A percentile compares a stretch with the other conserved stretches of the same genome.
Conservation (phyloP, 2,888 invertebrate genomes). For the Parnassius glacialis region DNA sequence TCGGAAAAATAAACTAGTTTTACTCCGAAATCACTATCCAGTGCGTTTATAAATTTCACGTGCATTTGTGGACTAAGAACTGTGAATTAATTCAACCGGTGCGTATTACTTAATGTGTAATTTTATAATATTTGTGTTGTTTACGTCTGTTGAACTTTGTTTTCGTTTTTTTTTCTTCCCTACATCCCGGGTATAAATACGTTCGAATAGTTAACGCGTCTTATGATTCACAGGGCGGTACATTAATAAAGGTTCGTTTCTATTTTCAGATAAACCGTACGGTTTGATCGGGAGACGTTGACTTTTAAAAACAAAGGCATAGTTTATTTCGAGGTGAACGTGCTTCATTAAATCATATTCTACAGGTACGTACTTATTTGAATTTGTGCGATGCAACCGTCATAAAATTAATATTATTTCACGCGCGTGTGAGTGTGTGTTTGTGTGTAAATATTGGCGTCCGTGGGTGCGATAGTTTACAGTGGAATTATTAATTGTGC, state of each 20-base stretch:
- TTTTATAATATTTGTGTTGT: slow-evolving; percentile 30
- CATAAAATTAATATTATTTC: slow-evolving; percentile 44
- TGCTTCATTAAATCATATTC: slow-evolving; percentile 59
- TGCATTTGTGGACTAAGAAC: slow-evolving; percentile 68
- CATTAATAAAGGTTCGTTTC: slow-evolving; percentile 73
- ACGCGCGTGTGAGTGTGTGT: slow-evolving; percentile 56
- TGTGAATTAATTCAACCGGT: slow-evolving; percentile 65
- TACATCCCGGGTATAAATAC: slow-evolving; percentile 58
- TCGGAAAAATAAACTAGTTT: slow-evolving; percentile 77
- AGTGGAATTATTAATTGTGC: slow-evolving; percentile 35
- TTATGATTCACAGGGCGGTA: slow-evolving; percentile 64
- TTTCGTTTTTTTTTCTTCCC: slow-evolving; percentile 50
- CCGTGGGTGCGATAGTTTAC: slow-evolving; percentile 41
- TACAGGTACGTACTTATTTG: slow-evolving; percentile 70
- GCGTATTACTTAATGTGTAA: slow-evolving; percentile 49
- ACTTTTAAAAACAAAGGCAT: slow-evolving; percentile 75
- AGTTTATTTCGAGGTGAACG: slow-evolving; percentile 73
- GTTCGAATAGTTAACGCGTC: slow-evolving; percentile 54
- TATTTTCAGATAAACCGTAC: slow-evolving; percentile 78
- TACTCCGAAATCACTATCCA: slow-evolving; percentile 65
- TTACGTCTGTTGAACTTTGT: slow-evolving; percentile 35
- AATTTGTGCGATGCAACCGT: slow-evolving; percentile 38
- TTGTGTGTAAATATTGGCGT: slow-evolving; percentile 56
- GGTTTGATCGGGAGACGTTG: slow-evolving; percentile 74
- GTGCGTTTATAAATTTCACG: slow-evolving; percentile 60